Evolutionary conservation across 2,888 invertebrate species (phyloP).

Genomic region (Malthinus seriepunctatus): DNA sequence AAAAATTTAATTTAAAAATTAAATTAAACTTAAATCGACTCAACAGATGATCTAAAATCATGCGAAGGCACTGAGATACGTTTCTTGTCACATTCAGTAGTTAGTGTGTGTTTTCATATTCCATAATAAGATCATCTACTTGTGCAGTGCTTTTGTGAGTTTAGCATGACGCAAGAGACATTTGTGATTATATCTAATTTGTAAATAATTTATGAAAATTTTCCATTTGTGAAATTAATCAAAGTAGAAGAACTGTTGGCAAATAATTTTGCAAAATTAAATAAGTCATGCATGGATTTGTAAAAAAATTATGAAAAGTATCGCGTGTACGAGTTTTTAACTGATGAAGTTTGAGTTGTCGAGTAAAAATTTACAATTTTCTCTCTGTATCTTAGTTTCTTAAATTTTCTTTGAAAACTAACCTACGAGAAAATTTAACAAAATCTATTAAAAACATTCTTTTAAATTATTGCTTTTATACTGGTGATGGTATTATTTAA

Average conservation of each 20-base stretch:
- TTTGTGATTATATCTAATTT: constrained; percentile 5
- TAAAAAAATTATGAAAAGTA: no score
- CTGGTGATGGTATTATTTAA: constrained; percentile 22
- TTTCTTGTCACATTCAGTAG: constrained; percentile 22
- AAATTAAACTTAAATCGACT: not conserved
- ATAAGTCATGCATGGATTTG: no score
- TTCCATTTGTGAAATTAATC: not conserved
- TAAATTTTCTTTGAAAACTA: no score
- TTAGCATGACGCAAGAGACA: constrained; percentile 19
- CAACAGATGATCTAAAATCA: constrained; percentile 14
- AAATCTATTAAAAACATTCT: no score
- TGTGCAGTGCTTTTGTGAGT: constrained; percentile 26
- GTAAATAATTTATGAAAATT: not conserved
- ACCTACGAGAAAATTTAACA: no score
- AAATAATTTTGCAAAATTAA: no score
- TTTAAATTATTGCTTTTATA: not conserved
- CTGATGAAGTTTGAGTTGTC: no score
- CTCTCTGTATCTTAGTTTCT: no score
- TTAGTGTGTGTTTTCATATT: constrained; percentile 19
- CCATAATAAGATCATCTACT: constrained; percentile 16
- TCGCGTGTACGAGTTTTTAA: no score
- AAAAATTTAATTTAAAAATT: constrained; percentile 3
- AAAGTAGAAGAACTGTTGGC: no score
- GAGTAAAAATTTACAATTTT: no score
- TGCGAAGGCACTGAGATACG: constrained; percentile 51